Conservation (phyloP, 2,888 invertebrate genomes). For the Timema podura region DNA sequence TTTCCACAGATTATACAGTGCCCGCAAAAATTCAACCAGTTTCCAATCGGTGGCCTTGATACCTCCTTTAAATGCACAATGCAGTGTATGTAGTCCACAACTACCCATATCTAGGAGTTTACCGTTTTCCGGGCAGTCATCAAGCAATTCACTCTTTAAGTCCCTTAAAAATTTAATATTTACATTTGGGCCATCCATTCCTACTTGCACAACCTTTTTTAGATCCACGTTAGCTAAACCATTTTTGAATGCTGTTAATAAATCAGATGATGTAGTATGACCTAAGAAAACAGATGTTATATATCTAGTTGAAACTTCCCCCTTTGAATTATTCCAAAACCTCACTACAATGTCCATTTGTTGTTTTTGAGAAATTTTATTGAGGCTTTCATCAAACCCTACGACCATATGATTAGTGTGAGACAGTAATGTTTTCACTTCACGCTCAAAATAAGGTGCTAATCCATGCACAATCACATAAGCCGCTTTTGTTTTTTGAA, state of each 20-base stretch:
- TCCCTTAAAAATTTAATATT: conserved; percentile 6
- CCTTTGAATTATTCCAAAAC: neutral
- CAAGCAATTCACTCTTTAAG: neutral
- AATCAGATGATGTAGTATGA: conserved; percentile 4
- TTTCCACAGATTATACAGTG: too few species aligned
- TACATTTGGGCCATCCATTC: conserved; percentile 1
- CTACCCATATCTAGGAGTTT: too few species aligned
- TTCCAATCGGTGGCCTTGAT: too few species aligned
- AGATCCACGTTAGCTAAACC: neutral
- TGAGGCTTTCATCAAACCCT: conserved; percentile 6
- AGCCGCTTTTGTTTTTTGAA: too few species aligned
- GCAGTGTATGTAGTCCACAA: too few species aligned
- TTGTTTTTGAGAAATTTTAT: conserved; percentile 6
- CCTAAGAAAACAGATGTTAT: neutral
- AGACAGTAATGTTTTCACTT: too few species aligned
- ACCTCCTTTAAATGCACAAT: too few species aligned
- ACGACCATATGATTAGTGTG: neutral
- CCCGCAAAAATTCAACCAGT: too few species aligned
- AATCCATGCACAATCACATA: too few species aligned
- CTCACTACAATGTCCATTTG: neutral
- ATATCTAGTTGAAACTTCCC: neutral
- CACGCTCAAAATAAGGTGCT: too few species aligned
- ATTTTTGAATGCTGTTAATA: neutral
- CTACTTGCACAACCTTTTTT: neutral
- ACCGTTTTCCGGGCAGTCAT: too few species aligned